phyloP scores from a whole-genome alignment of 2,113 vertebrate species.

The Ailurus styani region DNA sequence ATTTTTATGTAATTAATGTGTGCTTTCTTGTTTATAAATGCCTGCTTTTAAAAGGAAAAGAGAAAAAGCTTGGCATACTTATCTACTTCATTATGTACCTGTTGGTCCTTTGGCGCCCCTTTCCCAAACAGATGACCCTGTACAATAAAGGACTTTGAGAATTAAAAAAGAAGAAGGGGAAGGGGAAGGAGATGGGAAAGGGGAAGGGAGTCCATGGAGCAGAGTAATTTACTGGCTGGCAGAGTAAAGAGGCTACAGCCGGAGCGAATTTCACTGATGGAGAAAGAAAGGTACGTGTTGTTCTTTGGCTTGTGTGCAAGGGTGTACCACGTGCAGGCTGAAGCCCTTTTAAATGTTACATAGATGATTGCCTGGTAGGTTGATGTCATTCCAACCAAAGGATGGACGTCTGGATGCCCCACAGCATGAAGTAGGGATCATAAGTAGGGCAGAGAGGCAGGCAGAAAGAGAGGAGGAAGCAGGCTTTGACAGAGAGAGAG shows the following conservation, averaged over 20 bases:
- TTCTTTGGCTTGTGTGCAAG: background rate
- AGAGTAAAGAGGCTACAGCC: background rate
- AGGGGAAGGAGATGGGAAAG: too few relatives aligned
- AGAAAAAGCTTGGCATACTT: constrained; percentile 90
- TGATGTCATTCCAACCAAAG: background rate
- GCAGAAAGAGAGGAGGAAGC: too few relatives aligned
- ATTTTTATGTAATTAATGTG: constrained; percentile 97
- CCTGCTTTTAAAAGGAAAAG: constrained; percentile 88
- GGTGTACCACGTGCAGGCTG: background rate
- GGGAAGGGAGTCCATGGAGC: background rate
- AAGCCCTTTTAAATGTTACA: background rate
- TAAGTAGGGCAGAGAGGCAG: too few relatives aligned
- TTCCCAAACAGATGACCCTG: constrained; percentile 87
- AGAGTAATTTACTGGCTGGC: background rate
- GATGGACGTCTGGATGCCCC: background rate
- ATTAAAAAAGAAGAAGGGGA: background rate
- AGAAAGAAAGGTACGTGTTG: background rate
- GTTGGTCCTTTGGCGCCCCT: constrained; percentile 73
- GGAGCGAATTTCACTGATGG: background rate
- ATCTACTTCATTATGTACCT: constrained; percentile 86
- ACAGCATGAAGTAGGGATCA: background rate
- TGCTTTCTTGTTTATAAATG: constrained; percentile 95
- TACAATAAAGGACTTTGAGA: constrained; percentile 95
- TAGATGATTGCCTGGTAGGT: background rate
- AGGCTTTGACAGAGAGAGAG: too few relatives aligned